These are phyloP conservation scores for Nomada fucata DNA, from an alignment of 2,888 invertebrate genomes.

Conservation along the genomic window DNA sequence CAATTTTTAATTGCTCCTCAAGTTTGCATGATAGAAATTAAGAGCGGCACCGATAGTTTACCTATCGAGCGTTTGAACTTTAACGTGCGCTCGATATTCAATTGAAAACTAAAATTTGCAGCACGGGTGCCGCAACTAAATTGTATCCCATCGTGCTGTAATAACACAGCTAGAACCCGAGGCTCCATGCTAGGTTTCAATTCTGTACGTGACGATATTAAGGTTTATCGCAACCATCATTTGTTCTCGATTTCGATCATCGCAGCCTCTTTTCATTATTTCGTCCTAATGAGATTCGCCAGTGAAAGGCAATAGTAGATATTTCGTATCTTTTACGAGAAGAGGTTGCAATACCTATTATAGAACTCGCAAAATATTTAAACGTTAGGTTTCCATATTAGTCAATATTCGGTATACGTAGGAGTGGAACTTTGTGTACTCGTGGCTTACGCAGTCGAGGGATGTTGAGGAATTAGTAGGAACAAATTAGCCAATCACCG, in stretches of 20 bases:
- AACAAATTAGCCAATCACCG: constrained; percentile 6
- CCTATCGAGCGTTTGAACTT: background rate
- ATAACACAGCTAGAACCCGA: background rate
- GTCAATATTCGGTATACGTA: background rate
- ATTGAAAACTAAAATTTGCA: background rate
- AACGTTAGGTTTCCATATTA: too few species aligned
- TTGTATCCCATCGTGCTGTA: constrained; percentile 2
- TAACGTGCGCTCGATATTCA: background rate
- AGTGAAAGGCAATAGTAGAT: constrained; percentile 14
- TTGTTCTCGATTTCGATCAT: background rate
- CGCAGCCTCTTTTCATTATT: constrained; percentile 9
- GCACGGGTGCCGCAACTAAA: background rate
- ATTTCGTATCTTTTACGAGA: background rate
- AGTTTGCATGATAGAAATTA: background rate
- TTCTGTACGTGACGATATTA: background rate
- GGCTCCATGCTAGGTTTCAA: background rate
- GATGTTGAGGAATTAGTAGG: background rate
- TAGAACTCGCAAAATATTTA: too few species aligned
- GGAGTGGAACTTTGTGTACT: background rate
- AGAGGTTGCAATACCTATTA: background rate
- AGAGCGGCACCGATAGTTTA: background rate
- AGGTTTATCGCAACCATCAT: constrained; percentile 9
- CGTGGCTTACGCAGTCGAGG: background rate
- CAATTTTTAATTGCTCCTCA: background rate
- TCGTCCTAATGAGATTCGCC: background rate